These are phyloP conservation scores for Cyclophora albipunctata DNA, from an alignment of 2,888 invertebrate species.

Conservation along the genomic window DNA sequence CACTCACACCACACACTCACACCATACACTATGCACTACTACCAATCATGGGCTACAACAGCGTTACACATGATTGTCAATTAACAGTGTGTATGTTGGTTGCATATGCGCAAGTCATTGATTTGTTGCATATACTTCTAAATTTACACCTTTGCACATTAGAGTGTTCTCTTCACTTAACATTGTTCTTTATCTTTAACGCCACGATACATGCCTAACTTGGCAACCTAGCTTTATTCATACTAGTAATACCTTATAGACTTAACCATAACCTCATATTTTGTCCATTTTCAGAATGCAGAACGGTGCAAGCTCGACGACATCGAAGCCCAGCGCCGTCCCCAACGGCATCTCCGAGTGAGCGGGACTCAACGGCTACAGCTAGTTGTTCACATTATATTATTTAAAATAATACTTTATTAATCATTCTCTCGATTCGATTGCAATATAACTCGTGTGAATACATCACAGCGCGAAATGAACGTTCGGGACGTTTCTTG, in stretches of 20 bases:
- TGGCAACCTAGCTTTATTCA: too few species aligned
- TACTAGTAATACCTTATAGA: too few species aligned
- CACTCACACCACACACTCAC: too few species aligned
- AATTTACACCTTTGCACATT: background rate
- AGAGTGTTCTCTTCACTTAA: background rate
- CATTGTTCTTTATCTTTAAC: too few species aligned
- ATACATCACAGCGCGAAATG: constrained; percentile 62
- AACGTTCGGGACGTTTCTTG: constrained; percentile 47
- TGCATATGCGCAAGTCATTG: too few species aligned
- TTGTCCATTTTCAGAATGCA: constrained; percentile 31
- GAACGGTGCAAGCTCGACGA: constrained; percentile 27
- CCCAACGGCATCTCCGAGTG: constrained; percentile 55
- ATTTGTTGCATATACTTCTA: too few species aligned
- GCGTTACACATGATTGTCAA: background rate
- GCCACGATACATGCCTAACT: too few species aligned
- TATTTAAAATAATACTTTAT: constrained; percentile 7
- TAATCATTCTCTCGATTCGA: constrained; percentile 24
- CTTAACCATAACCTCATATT: background rate
- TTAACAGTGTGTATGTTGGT: too few species aligned
- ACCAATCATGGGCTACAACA: background rate
- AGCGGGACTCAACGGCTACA: background rate
- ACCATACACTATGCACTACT: too few species aligned
- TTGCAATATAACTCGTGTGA: constrained; percentile 54
- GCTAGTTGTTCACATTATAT: background rate
- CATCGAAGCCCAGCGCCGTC: constrained; percentile 36